Conservation (phyloP, 37 sponge, comb jelly and placozoan species). For the Eunapius fragilis region DNA sequence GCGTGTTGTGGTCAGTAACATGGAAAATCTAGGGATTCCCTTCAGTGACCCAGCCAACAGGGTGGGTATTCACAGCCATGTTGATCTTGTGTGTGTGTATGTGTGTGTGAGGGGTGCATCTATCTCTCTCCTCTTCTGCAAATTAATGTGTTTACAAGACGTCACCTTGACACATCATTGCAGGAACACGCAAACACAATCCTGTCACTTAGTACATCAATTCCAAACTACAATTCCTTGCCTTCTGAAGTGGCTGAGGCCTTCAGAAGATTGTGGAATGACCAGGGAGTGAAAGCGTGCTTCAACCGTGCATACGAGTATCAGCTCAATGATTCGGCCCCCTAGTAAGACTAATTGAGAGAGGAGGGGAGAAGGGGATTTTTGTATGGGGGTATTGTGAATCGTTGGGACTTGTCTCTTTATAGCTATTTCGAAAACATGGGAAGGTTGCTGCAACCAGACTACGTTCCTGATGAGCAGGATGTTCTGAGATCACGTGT, state of each 20-base stretch:
- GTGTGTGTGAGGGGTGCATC: no score
- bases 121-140: no score
- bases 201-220: slow-evolving; percentile 36
- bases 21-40: slow-evolving; percentile 78
- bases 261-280: slow-evolving; percentile 80
- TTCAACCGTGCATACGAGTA: slow-evolving; percentile 89
- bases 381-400: background rate
- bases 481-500: slow-evolving; percentile 94
- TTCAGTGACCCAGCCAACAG: slow-evolving; percentile 62
- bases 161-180: background rate
- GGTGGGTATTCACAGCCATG: slow-evolving; percentile 24
- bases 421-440: slow-evolving; percentile 90
- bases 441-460: slow-evolving; percentile 69
- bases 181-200: slow-evolving; percentile 77
- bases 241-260: slow-evolving; percentile 72
- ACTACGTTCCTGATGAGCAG: slow-evolving; percentile 81
- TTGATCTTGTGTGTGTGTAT: no score
- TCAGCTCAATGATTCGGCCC: slow-evolving; percentile 98
- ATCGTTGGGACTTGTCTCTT: background rate
- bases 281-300: slow-evolving; percentile 82
- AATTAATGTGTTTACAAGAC: background rate
- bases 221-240: slow-evolving; percentile 46
- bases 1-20: slow-evolving; percentile 80
- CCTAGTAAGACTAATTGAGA: slow-evolving; percentile 86
- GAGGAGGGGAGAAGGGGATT: background rate